Evolutionary conservation across 2,797 vertebrate genomes (phyloP).

Genomic region (Agapornis canus): DNA sequence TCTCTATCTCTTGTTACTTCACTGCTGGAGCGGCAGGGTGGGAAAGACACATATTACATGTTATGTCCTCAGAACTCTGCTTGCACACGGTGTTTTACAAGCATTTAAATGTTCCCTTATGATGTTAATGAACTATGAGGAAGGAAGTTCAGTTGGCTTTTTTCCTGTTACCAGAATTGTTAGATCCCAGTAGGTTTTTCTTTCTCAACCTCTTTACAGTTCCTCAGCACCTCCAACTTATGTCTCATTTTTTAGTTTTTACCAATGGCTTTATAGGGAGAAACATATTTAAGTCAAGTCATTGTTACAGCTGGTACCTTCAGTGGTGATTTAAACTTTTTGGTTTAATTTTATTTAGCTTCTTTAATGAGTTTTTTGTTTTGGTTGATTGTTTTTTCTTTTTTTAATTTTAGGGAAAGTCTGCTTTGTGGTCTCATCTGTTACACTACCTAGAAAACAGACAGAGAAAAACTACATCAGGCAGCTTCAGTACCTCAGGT

Average conservation of each 20-base stretch:
- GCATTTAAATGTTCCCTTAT: background rate
- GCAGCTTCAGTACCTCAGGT: slow-evolving; percentile 90
- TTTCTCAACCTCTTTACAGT: background rate
- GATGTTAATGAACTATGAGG: background rate
- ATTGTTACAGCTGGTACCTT: background rate
- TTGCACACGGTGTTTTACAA: background rate
- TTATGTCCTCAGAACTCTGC: background rate
- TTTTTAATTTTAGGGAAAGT: slow-evolving; percentile 87
- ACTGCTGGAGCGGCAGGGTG: background rate
- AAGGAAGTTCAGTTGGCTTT: background rate
- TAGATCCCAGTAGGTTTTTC: background rate
- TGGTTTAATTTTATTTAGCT: background rate
- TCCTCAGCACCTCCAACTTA: background rate
- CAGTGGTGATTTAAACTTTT: background rate
- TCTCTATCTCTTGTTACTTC: background rate
- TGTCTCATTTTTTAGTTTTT: background rate
- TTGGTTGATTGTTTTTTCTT: background rate
- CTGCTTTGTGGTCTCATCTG: slow-evolving; percentile 97
- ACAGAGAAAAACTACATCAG: slow-evolving; percentile 89
- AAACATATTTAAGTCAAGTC: background rate
- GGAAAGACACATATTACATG: background rate
- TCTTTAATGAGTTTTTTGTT: background rate
- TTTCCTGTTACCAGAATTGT: background rate
- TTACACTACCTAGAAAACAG: slow-evolving; percentile 95
- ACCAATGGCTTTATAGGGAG: background rate